Base-by-base conservation (phyloP, 2,888 invertebrate genomes). In the Imbricaverruca yamaguchii region DNA sequence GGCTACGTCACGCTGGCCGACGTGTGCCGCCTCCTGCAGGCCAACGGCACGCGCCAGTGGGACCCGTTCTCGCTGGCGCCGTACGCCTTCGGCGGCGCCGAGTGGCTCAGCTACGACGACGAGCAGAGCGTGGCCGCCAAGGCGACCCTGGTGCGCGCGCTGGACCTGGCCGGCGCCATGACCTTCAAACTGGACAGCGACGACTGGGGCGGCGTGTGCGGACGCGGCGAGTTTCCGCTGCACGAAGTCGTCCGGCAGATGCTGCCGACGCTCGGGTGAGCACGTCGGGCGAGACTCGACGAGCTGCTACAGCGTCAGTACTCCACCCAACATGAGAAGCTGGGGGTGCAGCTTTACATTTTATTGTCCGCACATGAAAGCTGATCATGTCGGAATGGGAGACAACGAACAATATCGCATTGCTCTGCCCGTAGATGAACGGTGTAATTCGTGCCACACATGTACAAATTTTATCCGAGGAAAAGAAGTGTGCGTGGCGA, bases 51-150 rank as follows among this genome's bases (percentile, higher is more conserved):
- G 0, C 88, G 88, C 12, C 87, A 91, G 63, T 92, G 91, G 85
- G 93, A 95, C 85, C 87, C 89, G 13, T 90, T 91, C 69, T 91
- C 92, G 10, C 90, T 90, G 85, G 94, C 94, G 74, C 94, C 95
- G 0, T 96, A 93, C 87, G 89, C 93, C 13, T 92, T 90, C 84
- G 90, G 90, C 82, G 88, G 89, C 80, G 87, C 87, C n/a, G 93
- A 95, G 85, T 96, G 96, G 96, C 90, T 95, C 78, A 94, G 95
- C 0, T 95, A 91, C 86, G 95, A 96, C 83, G 90, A 92, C 85
- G 89, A 90, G 55, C 87, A 89, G 80, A 95, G 95, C 87, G 89
- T 94, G 3, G 88, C 88, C 81, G 90, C 90, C 85, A 95, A 93
- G 88, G 92, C 90, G 85, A 85, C 69, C 23, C 74, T 80, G 87